Conservation (phyloP, 2,888 invertebrate species). For the Melanostoma scalare region DNA sequence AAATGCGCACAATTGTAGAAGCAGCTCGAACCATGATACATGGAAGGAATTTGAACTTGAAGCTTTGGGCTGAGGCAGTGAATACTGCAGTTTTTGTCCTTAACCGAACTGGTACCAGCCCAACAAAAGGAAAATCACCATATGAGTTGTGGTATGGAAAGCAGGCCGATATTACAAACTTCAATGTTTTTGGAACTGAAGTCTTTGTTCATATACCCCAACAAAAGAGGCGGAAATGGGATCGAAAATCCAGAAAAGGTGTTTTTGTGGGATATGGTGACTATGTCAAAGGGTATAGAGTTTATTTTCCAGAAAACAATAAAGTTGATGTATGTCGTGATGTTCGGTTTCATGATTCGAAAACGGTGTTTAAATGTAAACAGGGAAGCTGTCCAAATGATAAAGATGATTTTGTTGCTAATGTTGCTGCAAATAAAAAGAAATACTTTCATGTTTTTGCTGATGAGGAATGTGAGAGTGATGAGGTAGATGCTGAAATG, state of each 20-base stretch:
- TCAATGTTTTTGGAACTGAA: conserved; percentile 78
- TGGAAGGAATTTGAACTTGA: conserved; percentile 70
- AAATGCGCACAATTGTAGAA: conserved; percentile 69
- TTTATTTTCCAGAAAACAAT: conserved; percentile 54
- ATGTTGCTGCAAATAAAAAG: conserved; percentile 2
- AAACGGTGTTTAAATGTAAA: not conserved
- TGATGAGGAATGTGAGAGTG: not conserved
- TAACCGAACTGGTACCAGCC: conserved; percentile 75
- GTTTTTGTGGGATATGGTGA: conserved; percentile 77
- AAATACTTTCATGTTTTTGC: not conserved
- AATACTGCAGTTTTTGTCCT: conserved; percentile 77
- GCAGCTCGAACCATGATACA: conserved; percentile 74
- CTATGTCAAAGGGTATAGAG: conserved; percentile 73
- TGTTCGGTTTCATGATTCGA: conserved; percentile 35
- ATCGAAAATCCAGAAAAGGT: conserved; percentile 75
- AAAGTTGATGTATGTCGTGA: conserved; percentile 52
- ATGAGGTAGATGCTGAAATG: too few relatives aligned
- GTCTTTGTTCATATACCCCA: conserved; percentile 75
- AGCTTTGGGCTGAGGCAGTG: conserved; percentile 80
- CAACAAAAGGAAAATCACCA: conserved; percentile 74
- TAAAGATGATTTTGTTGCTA: not conserved
- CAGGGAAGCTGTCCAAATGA: not conserved
- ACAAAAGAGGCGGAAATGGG: conserved; percentile 76
- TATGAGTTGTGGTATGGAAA: conserved; percentile 74
- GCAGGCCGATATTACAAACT: conserved; percentile 29